phyloP scores from a whole-genome alignment of 2,888 invertebrate species.

The Cheilosia vernalis region DNA sequence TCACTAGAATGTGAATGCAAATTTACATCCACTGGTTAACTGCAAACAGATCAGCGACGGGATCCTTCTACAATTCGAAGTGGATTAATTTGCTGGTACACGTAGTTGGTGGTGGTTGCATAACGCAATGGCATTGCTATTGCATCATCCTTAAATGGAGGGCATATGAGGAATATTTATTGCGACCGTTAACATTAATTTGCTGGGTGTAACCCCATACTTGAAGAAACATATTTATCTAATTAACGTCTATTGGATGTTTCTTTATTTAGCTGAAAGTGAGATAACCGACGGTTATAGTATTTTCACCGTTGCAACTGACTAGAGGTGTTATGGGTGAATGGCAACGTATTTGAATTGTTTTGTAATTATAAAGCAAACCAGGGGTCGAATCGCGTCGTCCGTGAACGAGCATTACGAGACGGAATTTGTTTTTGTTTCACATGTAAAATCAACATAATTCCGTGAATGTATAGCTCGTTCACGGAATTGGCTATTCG shows the following conservation, averaged over 20 bases:
- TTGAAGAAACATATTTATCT: neutral
- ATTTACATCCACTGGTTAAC: neutral
- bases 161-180: slow-evolving; percentile 1
- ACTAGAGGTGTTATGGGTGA: too few relatives aligned
- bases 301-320: too few relatives aligned
- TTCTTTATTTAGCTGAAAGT: neutral
- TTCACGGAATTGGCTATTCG: too few relatives aligned
- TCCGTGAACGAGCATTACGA: too few relatives aligned
- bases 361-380: too few relatives aligned
- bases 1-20: neutral
- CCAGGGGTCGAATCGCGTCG: too few relatives aligned
- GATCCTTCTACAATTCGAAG: slow-evolving; percentile 25
- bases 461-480: too few relatives aligned
- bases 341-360: too few relatives aligned
- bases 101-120: slow-evolving; percentile 6
- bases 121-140: slow-evolving; percentile 19
- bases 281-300: neutral
- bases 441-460: too few relatives aligned
- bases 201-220: slow-evolving; percentile 1
- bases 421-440: too few relatives aligned
- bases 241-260: too few relatives aligned
- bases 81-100: slow-evolving; percentile 22
- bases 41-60: slow-evolving; percentile 36
- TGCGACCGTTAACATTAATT: slow-evolving; percentile 4
- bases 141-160: slow-evolving; percentile 30